Evolutionary conservation across 2,888 invertebrate genomes (phyloP).

Genomic region (Microctonus hyperodae): DNA sequence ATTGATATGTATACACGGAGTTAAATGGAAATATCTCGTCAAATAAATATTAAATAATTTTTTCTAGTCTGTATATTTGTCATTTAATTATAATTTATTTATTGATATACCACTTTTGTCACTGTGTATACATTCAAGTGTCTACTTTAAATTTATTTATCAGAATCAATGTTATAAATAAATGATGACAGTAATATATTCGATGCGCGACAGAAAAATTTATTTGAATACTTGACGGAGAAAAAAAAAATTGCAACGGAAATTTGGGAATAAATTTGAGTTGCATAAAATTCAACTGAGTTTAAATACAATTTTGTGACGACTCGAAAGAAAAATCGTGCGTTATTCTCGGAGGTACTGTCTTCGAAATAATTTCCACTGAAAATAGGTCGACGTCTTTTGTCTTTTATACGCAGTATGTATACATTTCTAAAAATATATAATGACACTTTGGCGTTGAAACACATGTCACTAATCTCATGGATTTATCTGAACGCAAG

Average conservation of each 20-base stretch:
- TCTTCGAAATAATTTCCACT: not conserved
- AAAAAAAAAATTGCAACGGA: not conserved
- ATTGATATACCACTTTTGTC: not conserved
- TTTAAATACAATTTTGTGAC: not conserved
- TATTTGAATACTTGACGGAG: not conserved
- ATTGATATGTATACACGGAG: slow-evolving; percentile 17
- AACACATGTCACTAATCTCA: slow-evolving; percentile 25
- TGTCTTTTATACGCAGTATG: too few relatives aligned
- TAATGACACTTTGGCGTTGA: not conserved
- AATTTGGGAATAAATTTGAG: not conserved
- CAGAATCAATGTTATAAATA: not conserved
- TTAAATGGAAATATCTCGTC: slow-evolving; percentile 3
- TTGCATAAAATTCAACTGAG: not conserved
- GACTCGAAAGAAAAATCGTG: not conserved
- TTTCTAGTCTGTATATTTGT: too few relatives aligned
- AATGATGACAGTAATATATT: not conserved
- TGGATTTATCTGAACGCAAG: slow-evolving; percentile 9
- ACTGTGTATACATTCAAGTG: not conserved
- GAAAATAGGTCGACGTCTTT: not conserved
- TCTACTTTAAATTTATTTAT: not conserved
- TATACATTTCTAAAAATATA: too few relatives aligned
- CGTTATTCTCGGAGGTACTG: not conserved
- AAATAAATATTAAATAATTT: not conserved
- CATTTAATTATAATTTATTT: not conserved
- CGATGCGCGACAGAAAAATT: too few relatives aligned